These are phyloP conservation scores for Papilio demoleus DNA, from an alignment of 2,888 invertebrate genomes.

Conservation along the genomic window DNA sequence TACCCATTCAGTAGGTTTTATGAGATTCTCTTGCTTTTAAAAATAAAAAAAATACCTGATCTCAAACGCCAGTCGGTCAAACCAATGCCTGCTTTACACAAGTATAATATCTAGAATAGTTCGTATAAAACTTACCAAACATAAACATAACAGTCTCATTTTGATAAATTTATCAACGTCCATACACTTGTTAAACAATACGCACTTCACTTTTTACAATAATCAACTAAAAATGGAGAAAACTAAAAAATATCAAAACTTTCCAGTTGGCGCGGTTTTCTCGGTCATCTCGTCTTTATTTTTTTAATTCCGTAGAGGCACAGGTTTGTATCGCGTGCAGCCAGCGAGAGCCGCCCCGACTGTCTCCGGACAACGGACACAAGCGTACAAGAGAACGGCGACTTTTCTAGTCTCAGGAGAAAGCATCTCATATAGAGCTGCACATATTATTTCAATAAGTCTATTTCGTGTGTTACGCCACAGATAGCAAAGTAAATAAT, in stretches of 20 bases:
- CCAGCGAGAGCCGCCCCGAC: conserved; percentile 9
- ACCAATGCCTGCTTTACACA: neutral
- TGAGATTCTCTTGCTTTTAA: too few species aligned
- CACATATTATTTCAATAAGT: neutral
- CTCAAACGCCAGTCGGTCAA: neutral
- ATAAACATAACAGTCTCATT: conserved; percentile 6
- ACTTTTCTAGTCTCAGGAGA: conserved; percentile 30
- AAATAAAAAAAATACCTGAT: too few species aligned
- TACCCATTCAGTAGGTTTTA: too few species aligned
- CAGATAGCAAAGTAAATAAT: too few species aligned
- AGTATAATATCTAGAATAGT: neutral
- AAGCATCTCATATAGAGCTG: conserved; percentile 39
- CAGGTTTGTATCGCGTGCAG: conserved; percentile 26
- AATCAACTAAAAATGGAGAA: conserved; percentile 3
- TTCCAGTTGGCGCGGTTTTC: conserved; percentile 37
- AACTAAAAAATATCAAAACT: conserved; percentile 27
- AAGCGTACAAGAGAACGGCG: conserved; percentile 31
- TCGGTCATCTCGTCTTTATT: conserved; percentile 33
- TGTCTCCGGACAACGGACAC: conserved; percentile 9
- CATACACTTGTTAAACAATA: conserved; percentile 26
- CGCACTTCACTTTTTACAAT: conserved; percentile 32
- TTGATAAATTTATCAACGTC: neutral
- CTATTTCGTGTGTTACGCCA: neutral
- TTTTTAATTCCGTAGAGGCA: conserved; percentile 15
- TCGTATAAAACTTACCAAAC: conserved; percentile 33